Evolutionary conservation across 2,888 invertebrate genomes (phyloP), one percentile per base, ranked within the genome.

Genomic region (Seladonia tumulorum): DNA sequence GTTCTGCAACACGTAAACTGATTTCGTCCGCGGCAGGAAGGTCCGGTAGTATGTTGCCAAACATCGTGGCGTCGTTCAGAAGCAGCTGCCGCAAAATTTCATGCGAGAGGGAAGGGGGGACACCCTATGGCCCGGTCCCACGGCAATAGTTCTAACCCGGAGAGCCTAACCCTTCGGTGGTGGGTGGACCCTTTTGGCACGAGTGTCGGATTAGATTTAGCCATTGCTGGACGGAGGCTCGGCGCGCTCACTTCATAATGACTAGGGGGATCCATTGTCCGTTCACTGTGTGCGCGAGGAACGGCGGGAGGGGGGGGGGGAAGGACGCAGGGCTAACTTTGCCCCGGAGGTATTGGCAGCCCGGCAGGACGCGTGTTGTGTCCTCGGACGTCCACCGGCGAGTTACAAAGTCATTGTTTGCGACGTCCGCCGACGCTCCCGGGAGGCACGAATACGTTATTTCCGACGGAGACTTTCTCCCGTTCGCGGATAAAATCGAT

Each of bases 131-230:
- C n/a, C 39, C 66, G 12, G 12, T 47, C 60, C 79, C 18, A 14
- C 12, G 80, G 57, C 83, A 75, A 88, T 90, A 80, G 85, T 79
- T 88, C 86, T 74, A 88, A 90, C 86, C 85, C 63, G 14, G 0
- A n/a, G 63, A 16, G 63, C 7, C 63, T 63, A 88, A 87, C 90
- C 90, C 88, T 88, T 88, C 82, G 35, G 78, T 63, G 77, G 18
- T 73, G 39, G 79, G 63, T 8, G 72, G 79, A 81, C 81, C 85
- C 83, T 90, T 90, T 76, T 70, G 83, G 89, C 88, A 87, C 89
- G 90, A 92, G 90, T 91, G 92, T 92, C 91, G 90, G 92, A 93
- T 94, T 94, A 94, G 92, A 94, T 94, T 94, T 92, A 91, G 92
- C 90, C 91, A 85, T 90, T 87, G 89, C 85, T 90, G 88, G 91